phyloP scores from a whole-genome alignment of 1,140 invertebrate species.

The Bombus difficillimus region DNA sequence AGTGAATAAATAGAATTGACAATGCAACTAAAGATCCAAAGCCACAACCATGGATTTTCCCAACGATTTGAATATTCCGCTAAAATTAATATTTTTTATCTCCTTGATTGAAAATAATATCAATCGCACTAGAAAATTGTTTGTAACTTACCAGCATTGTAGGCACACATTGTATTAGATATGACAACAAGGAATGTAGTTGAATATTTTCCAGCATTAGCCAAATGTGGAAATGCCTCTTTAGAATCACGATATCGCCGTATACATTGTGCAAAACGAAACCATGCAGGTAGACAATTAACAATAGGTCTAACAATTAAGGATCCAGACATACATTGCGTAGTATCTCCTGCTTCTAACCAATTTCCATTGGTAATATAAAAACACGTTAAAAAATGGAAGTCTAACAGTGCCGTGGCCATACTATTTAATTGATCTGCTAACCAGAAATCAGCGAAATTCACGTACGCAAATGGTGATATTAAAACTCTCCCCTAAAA shows the following conservation, averaged over 20 bases:
- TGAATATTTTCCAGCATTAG: conserved; percentile 99
- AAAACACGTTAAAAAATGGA: conserved; percentile 96
- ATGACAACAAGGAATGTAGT: conserved; percentile 98
- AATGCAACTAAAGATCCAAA: conserved; percentile 88
- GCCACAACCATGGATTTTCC: conserved; percentile 88
- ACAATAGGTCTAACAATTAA: conserved; percentile 90
- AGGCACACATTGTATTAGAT: conserved; percentile 90
- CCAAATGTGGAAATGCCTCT: conserved; percentile 96
- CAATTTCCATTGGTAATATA: conserved; percentile 90
- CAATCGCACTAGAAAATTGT: neutral
- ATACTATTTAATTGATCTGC: conserved; percentile 99
- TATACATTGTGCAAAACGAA: conserved; percentile 98
- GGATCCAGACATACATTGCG: conserved; percentile 86
- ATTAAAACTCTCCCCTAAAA: conserved; percentile 92
- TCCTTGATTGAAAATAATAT: neutral
- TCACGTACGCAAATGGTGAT: conserved; percentile 97
- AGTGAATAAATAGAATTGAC: conserved; percentile 91
- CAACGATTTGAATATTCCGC: conserved; percentile 76
- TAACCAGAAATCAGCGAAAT: conserved; percentile 99
- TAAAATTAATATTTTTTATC: conserved; percentile 61
- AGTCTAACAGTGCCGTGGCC: conserved; percentile 94
- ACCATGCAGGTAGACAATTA: conserved; percentile 97
- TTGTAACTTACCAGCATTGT: conserved; percentile 85
- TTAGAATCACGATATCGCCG: conserved; percentile 94
- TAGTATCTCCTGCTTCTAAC: conserved; percentile 85